These are phyloP conservation scores for Thereva unica DNA, from an alignment of 2,888 invertebrate genomes.

Conservation along the genomic window DNA sequence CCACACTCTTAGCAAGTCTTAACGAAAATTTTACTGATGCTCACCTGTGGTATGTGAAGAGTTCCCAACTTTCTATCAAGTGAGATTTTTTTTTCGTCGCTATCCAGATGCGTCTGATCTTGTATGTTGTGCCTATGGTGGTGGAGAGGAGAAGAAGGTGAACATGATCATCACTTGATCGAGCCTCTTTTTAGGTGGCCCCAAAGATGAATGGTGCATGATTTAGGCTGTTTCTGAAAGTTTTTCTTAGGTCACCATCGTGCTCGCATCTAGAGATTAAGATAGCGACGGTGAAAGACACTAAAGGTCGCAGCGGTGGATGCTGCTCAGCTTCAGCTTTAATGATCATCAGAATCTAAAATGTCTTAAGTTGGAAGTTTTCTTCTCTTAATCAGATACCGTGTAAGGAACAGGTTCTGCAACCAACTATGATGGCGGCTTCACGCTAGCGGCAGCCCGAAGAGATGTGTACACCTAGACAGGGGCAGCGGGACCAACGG, in stretches of 20 bases:
- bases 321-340: neutral
- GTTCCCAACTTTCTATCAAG: no score
- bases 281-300: slow-evolving; percentile 10
- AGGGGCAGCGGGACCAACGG: no score
- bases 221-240: slow-evolving; percentile 1
- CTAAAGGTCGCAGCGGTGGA: neutral
- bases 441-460: slow-evolving; percentile 6
- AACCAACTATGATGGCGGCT: neutral
- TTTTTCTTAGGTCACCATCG: neutral
- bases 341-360: slow-evolving; percentile 1
- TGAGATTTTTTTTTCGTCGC: no score
- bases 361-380: neutral
- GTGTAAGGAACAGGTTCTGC: slow-evolving; percentile 11
- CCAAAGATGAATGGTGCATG: neutral
- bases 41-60: no score
- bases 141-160: slow-evolving; percentile 1
- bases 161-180: slow-evolving; percentile 13
- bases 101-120: no score
- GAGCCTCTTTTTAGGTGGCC: neutral
- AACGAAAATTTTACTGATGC: no score
- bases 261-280: neutral
- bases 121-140: no score
- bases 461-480: neutral
- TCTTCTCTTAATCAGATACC: slow-evolving; percentile 4
- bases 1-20: no score